phyloP scores from a whole-genome alignment of 2,888 invertebrate species.

The Nebria brevicollis region DNA sequence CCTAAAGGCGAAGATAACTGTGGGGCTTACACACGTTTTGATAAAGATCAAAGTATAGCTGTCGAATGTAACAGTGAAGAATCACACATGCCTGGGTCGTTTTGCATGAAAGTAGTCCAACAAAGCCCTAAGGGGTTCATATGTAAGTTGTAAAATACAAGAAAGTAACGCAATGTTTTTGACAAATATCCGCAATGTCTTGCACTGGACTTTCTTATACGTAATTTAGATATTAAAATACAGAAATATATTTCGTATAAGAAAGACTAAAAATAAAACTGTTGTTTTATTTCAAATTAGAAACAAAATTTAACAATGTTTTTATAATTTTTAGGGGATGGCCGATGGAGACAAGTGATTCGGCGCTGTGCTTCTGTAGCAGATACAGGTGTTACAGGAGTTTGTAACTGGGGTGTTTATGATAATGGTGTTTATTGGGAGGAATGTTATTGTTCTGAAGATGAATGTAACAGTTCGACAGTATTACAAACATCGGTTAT shows the following conservation, averaged over 20 bases:
- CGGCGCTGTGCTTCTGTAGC: conserved; percentile 90
- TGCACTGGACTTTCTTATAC: no score
- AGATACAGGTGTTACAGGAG: conserved; percentile 91
- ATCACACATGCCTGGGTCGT: conserved; percentile 92
- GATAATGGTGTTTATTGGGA: conserved; percentile 97
- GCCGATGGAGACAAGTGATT: conserved; percentile 91
- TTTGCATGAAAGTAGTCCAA: conserved; percentile 94
- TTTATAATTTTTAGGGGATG: conserved; percentile 82
- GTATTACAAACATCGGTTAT: conserved; percentile 22
- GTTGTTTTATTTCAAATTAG: not conserved
- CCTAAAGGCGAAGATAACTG: conserved; percentile 85
- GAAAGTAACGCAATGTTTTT: not conserved
- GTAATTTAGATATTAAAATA: no score
- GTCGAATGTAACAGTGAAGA: conserved; percentile 95
- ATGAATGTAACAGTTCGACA: conserved; percentile 80
- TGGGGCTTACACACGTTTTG: conserved; percentile 88
- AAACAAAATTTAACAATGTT: not conserved
- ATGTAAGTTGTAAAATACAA: conserved; percentile 74
- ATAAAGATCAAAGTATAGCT: conserved; percentile 85
- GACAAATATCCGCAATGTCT: no score
- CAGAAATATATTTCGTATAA: no score
- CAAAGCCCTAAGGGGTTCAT: conserved; percentile 94
- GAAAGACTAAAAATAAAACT: no score
- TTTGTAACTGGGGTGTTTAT: conserved; percentile 96
- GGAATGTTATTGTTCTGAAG: conserved; percentile 93